Conservation (phyloP, 30 jellyfish, hydroid and myxozoan species). For the Turritopsis dohrnii region DNA sequence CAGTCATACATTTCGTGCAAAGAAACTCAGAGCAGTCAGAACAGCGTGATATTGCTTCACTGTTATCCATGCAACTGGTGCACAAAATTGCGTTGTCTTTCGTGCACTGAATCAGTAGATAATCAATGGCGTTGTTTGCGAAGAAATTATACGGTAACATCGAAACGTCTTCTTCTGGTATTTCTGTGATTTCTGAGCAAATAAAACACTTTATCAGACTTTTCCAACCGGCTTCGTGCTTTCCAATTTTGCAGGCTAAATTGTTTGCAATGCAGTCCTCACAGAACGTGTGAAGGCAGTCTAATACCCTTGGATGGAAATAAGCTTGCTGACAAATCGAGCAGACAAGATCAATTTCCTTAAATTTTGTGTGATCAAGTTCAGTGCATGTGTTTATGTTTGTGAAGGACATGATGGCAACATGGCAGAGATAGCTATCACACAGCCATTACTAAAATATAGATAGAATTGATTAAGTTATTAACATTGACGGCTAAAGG, state of each 20-base stretch:
- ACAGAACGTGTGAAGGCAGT: constrained; percentile 85
- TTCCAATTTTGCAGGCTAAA: constrained; percentile 34
- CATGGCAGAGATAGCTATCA: neutral
- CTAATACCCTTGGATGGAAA: constrained; percentile 76
- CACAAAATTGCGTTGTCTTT: constrained; percentile 70
- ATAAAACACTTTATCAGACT: constrained; percentile 48
- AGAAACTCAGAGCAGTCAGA: constrained; percentile 89
- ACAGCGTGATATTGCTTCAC: constrained; percentile 88
- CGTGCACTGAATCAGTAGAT: constrained; percentile 65
- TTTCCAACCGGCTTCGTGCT: constrained; percentile 39
- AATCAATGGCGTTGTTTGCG: constrained; percentile 88
- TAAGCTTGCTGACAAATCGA: constrained; percentile 49
- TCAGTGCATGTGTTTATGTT: neutral
- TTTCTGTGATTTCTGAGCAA: constrained; percentile 52
- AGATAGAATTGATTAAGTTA: neutral
- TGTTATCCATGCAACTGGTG: constrained; percentile 75
- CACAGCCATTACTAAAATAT: neutral
- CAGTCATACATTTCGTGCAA: constrained; percentile 77
- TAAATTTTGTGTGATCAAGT: constrained; percentile 16
- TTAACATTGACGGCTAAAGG: too few relatives aligned
- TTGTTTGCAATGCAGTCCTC: constrained; percentile 80
- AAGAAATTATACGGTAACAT: constrained; percentile 74
- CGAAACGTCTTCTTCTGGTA: constrained; percentile 72
- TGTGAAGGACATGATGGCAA: neutral
- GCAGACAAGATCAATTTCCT: constrained; percentile 69